A percentile compares a stretch with the other conserved stretches of the same genome.
Evolutionary conservation across 2,888 invertebrate genomes (phyloP).

Genomic region (Aspidiotus rigidus): DNA sequence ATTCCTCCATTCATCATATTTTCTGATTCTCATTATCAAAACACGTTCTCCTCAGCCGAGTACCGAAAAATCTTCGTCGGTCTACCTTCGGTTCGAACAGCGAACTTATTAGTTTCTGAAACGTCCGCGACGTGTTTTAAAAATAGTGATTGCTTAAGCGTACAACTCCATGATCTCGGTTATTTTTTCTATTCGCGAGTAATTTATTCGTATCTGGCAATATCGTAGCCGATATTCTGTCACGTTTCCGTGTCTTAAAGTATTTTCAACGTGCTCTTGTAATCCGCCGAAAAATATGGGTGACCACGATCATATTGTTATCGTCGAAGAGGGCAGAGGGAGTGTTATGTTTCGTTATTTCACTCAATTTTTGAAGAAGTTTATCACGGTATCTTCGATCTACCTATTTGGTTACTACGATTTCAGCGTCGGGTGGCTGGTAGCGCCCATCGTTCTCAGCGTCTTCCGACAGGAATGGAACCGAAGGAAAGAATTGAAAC

Average conservation of each 20-base stretch:
- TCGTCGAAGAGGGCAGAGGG: background rate
- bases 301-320: conserved; percentile 3
- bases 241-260: background rate
- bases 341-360: conserved; percentile 52
- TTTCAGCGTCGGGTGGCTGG: conserved; percentile 81
- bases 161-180: too few species aligned
- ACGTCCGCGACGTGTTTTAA: too few species aligned
- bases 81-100: too few species aligned
- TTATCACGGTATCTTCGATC: conserved; percentile 62
- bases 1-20: too few species aligned
- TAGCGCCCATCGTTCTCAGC: conserved; percentile 67
- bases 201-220: too few species aligned
- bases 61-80: too few species aligned
- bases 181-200: too few species aligned
- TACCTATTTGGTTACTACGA: conserved; percentile 77
- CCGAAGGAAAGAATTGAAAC: conserved; percentile 52
- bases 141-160: too few species aligned
- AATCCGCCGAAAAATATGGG: background rate
- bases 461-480: conserved; percentile 72
- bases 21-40: too few species aligned
- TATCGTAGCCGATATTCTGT: background rate
- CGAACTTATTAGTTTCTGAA: too few species aligned
- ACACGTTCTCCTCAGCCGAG: too few species aligned
- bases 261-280: background rate
- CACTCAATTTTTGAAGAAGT: conserved; percentile 57